Evolutionary conservation across 2,888 invertebrate genomes (phyloP).

Genomic region (Xanthia icteritia): DNA sequence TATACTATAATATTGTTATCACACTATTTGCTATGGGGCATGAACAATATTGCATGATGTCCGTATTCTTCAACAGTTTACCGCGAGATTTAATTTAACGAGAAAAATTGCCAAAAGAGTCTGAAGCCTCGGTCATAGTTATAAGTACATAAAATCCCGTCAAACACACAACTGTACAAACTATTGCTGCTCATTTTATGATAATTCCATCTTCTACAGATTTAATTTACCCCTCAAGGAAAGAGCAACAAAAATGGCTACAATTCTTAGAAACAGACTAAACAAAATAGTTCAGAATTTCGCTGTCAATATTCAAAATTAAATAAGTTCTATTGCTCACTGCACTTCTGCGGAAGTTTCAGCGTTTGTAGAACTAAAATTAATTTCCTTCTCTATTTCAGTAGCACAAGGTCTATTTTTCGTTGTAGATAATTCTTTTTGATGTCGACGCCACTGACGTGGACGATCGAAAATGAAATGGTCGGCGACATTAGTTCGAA

Average conservation of each 20-base stretch:
- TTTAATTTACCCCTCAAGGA: not conserved
- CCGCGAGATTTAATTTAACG: no score
- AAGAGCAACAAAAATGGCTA: not conserved
- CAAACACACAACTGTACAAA: not conserved
- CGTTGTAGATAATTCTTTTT: slow-evolving; percentile 34
- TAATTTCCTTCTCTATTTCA: not conserved
- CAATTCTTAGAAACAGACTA: slow-evolving; percentile 19
- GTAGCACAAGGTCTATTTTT: not conserved
- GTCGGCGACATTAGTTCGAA: slow-evolving; percentile 49
- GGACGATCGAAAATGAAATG: slow-evolving; percentile 54
- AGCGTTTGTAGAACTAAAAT: not conserved
- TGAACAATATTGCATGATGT: no score
- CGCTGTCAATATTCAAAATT: slow-evolving; percentile 57
- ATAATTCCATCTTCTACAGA: not conserved
- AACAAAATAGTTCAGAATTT: slow-evolving; percentile 32
- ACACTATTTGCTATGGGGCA: no score
- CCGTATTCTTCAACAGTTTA: no score
- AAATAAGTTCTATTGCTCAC: slow-evolving; percentile 44
- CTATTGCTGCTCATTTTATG: not conserved
- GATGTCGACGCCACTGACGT: slow-evolving; percentile 44
- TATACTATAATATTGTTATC: no score
- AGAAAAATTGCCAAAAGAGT: no score
- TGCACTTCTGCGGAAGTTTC: slow-evolving; percentile 27
- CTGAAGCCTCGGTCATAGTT: no score
- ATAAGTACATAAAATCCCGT: no score